Conservation (phyloP, 2,113 vertebrate species). For the Pseudopipra pipra region DNA sequence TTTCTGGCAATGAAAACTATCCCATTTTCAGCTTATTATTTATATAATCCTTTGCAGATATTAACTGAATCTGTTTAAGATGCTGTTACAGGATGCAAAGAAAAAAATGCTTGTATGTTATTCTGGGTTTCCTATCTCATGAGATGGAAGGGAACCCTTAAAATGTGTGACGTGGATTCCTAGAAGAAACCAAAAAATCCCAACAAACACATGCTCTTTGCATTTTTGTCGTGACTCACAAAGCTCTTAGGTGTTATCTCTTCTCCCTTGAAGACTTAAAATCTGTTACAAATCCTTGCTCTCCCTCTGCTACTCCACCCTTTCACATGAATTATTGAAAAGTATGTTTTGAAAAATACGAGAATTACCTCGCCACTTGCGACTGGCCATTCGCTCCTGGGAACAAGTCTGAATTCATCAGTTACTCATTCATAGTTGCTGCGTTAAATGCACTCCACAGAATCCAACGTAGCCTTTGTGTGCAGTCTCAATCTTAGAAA, state of each 20-base stretch:
- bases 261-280: background rate
- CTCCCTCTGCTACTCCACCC: background rate
- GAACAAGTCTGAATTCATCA: background rate
- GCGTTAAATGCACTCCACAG: background rate
- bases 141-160: background rate
- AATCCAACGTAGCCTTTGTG: background rate
- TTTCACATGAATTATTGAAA: background rate
- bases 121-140: background rate
- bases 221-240: background rate
- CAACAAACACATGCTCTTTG: background rate
- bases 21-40: slow-evolving; percentile 1
- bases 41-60: background rate
- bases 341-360: background rate
- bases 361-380: background rate
- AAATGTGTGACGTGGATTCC: rapidly evolving
- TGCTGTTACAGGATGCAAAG: background rate
- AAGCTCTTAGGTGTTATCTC: background rate
- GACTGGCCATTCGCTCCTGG: background rate
- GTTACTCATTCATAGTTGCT: background rate
- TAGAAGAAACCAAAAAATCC: background rate
- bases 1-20: slow-evolving; percentile 1
- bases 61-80: background rate
- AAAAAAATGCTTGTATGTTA: background rate
- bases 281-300: background rate
- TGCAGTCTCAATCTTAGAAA: background rate